Evolutionary conservation across 1,140 invertebrate species (phyloP).

Genomic region (Eulimnadia texana): DNA sequence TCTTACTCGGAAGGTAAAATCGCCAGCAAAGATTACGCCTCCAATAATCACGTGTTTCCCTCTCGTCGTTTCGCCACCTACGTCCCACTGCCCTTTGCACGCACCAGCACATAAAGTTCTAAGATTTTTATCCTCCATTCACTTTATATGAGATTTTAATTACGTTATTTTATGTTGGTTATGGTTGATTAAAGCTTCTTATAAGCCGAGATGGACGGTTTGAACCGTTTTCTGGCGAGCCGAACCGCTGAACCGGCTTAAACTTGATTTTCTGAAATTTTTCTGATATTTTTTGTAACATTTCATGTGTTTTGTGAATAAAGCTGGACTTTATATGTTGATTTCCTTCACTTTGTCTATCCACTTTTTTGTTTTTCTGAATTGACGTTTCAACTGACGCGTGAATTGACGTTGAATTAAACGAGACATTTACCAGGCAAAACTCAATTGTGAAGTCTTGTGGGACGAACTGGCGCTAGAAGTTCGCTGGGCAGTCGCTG

Average conservation of each 20-base stretch:
- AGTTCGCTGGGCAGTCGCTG: conserved; percentile 80
- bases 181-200: too few relatives aligned
- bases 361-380: background rate
- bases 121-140: background rate
- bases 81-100: background rate
- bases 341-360: background rate
- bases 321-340: background rate
- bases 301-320: background rate
- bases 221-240: too few relatives aligned
- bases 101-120: background rate
- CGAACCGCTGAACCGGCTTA: background rate
- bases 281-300: background rate
- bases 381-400: background rate
- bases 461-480: conserved; percentile 72
- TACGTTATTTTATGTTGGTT: background rate
- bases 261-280: background rate
- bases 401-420: background rate
- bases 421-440: conserved; percentile 51
- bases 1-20: background rate
- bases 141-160: background rate
- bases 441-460: conserved; percentile 84
- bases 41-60: background rate
- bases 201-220: too few relatives aligned
- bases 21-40: background rate
- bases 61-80: background rate